phyloP scores from a whole-genome alignment of 1,140 invertebrate species.

The Camponotus pennsylvanicus region DNA sequence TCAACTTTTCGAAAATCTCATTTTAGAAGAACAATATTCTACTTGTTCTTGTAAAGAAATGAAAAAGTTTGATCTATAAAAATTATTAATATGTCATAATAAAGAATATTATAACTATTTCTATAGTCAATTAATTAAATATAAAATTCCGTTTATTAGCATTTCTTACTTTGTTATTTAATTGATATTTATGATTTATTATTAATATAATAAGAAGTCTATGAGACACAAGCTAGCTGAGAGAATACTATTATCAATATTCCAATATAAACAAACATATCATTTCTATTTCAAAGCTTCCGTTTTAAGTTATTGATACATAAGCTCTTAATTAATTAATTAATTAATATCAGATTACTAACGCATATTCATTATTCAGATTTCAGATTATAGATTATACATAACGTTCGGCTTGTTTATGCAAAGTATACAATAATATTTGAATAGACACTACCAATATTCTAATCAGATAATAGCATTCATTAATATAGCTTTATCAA shows the following conservation, averaged over 20 bases:
- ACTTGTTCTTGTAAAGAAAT: conserved; percentile 29
- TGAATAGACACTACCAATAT: conserved; percentile 44
- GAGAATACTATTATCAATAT: background rate
- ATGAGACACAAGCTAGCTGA: background rate
- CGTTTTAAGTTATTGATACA: conserved; percentile 20
- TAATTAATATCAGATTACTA: conserved; percentile 56
- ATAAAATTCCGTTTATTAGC: background rate
- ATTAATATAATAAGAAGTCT: background rate
- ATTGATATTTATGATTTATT: conserved; percentile 1
- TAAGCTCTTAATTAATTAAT: conserved; percentile 58
- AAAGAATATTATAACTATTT: background rate
- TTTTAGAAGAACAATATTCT: conserved; percentile 33
- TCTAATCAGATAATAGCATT: conserved; percentile 37
- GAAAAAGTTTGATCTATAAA: conserved; percentile 21
- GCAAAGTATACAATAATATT: conserved; percentile 48
- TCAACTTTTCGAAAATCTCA: conserved; percentile 45
- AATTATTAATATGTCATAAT: conserved; percentile 3
- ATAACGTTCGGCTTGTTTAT: conserved; percentile 36
- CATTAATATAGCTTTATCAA: conserved; percentile 20
- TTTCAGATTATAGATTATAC: conserved; percentile 52
- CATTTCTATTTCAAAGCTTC: background rate
- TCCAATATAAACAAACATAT: conserved; percentile 6
- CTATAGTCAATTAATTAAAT: background rate
- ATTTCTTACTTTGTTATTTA: background rate
- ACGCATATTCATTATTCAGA: conserved; percentile 52